Conservation (phyloP, 2,113 vertebrate genomes). For the Corythoichthys intestinalis region DNA sequence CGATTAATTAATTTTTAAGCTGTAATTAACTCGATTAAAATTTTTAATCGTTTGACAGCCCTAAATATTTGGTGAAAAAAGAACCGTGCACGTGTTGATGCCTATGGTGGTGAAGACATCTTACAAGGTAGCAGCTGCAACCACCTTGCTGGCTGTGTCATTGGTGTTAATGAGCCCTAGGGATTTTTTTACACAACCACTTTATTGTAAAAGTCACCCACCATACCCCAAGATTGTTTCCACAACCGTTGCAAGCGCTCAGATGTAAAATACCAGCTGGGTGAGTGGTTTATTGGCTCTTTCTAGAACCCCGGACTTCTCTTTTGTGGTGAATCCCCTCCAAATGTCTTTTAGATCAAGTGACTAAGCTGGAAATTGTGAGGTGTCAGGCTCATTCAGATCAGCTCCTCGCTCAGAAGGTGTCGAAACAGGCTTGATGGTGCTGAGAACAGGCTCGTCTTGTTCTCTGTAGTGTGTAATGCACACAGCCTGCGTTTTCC, state of each 20-base stretch:
- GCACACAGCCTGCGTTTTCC: no score
- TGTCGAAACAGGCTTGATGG: slow-evolving; percentile 34
- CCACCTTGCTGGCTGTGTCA: slow-evolving; percentile 6
- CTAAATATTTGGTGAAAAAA: no score
- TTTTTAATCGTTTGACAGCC: no score
- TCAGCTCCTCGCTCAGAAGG: slow-evolving; percentile 21
- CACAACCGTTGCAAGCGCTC: slow-evolving; percentile 1
- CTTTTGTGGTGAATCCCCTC: slow-evolving; percentile 25
- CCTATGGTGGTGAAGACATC: slow-evolving; percentile 10
- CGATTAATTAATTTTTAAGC: no score
- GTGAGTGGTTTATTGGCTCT: slow-evolving; percentile 15
- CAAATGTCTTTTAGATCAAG: no score
- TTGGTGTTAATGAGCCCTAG: slow-evolving; percentile 26
- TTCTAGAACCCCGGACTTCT: slow-evolving; percentile 14
- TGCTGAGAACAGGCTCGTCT: slow-evolving; percentile 16
- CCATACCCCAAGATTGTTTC: slow-evolving; percentile 1
- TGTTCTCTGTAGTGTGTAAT: slow-evolving; percentile 30
- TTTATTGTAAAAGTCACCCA: slow-evolving; percentile 5
- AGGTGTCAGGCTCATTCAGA: slow-evolving; percentile 13
- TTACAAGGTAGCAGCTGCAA: slow-evolving; percentile 4
- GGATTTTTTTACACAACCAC: slow-evolving; percentile 23
- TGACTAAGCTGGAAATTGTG: slow-evolving; percentile 29
- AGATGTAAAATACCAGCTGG: slow-evolving; percentile 11
- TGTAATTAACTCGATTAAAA: no score
- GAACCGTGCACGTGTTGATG: neutral